Base-by-base conservation (phyloP, 1,140 invertebrate species). In the Caenorhabditis inopinata region DNA sequence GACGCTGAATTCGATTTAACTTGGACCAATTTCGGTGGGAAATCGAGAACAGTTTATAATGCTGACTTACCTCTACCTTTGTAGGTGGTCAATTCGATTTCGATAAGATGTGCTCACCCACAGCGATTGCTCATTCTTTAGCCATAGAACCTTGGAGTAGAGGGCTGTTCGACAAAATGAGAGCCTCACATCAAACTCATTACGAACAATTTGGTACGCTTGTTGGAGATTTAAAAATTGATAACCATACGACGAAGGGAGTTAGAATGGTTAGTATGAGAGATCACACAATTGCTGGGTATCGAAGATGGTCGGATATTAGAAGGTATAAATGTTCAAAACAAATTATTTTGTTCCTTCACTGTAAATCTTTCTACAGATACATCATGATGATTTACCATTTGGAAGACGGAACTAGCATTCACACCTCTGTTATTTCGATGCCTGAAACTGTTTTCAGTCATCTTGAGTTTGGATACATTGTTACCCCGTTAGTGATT, bases 331-430 rank as follows among this genome's bases (percentile, higher is more conserved):
- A 14, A 21, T 2, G 38, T n/a, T n/a, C n/a, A n/a, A n/a, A n/a
- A n/a, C n/a, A 29, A 48, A 32, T n/a, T 83, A n/a, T 14, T 27
- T 11, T 14, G 11, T 35, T 29, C 62, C 23, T 47, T 0, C 14
- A 42, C 16, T 47, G 35, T 7, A 5, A 18, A 68, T 21, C 16
- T 32, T 83, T 85, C 58, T n/a, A n/a, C 47, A 85, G 84, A 42
- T 86, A 86, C 47, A 81, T 86, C 16, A 86, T 86, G 84, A 83
- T 85, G 45, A 84, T 86, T 16, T 86, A 82, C 51, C 84, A 86
- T 51, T 62, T 86, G 81, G 85, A 87, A 38, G 85, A 86, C 51
- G 85, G 85, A n/a, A 86, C 85, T n/a, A 87, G 85, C 73, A 82
- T 86, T 42, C 80, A 86, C 68, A 87, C 85, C 5, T 85, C 77